These are phyloP conservation scores for Nemotelus pantherinus DNA, from an alignment of 2,888 invertebrate species.

Conservation along the genomic window DNA sequence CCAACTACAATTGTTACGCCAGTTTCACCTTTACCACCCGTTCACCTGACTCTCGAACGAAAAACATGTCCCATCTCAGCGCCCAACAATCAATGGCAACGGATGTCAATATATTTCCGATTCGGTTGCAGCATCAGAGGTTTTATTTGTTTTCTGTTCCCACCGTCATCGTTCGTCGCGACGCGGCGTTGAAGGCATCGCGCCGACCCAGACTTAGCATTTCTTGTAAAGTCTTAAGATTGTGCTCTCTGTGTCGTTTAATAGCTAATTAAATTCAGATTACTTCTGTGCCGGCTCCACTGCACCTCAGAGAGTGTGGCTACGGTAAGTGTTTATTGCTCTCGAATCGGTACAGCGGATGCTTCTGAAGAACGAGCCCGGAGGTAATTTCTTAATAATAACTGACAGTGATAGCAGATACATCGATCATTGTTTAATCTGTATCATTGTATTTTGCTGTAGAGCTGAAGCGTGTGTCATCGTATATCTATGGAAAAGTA, in stretches of 20 bases:
- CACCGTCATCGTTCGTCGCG: slow-evolving; percentile 2
- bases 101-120: slow-evolving; percentile 47
- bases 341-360: slow-evolving; percentile 29
- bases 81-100: slow-evolving; percentile 44
- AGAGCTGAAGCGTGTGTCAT: no score
- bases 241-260: slow-evolving; percentile 34
- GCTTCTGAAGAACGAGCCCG: slow-evolving; percentile 24
- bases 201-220: slow-evolving; percentile 3
- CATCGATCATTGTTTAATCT: slow-evolving; percentile 29
- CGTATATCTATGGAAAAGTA: no score
- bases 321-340: slow-evolving; percentile 36
- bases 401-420: slow-evolving; percentile 21
- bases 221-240: slow-evolving; percentile 29
- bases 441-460: neutral
- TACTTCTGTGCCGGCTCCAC: slow-evolving; percentile 24
- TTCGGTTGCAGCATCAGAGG: slow-evolving; percentile 2
- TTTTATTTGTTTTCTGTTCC: slow-evolving; percentile 20
- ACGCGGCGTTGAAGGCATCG: slow-evolving; percentile 4
- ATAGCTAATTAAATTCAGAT: slow-evolving; percentile 47
- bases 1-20: no score
- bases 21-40: no score
- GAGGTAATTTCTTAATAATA: slow-evolving; percentile 42
- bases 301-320: slow-evolving; percentile 15
- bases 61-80: slow-evolving; percentile 1
- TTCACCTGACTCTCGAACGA: neutral